Evolutionary conservation across 2,888 invertebrate genomes (phyloP), one percentile per base, ranked within the genome.

Genomic region (Agrochola lychnidis): DNA sequence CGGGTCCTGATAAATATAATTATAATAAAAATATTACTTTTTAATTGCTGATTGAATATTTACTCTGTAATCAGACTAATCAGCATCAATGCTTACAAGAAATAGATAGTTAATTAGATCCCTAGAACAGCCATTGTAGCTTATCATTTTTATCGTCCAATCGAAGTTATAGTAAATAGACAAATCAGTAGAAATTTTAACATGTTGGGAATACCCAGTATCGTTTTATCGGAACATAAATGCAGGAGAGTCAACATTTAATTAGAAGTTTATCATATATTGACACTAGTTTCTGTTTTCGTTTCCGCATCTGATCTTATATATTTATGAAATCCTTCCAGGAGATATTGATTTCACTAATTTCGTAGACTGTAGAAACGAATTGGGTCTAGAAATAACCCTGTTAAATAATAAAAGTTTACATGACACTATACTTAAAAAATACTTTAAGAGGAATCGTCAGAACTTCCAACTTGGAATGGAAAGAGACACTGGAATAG

Each of bases 71-170:
- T n/a, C n/a, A n/a, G n/a, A n/a, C n/a, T n/a, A n/a, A n/a, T 36
- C 12, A 70, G n/a, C 45, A 30, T 42, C 9, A 66, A 57, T 48
- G 22, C 10, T 10, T 40, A 16, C 3, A 40, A 56, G 7, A 40
- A 69, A 48, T 53, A 53, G 6, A 30, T 61, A 70, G 59, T 71
- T 67, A 56, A 57, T 70, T 68, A 68, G 59, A 42, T 25, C 25
- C 19, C 53, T 12, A 40, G 56, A 59, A 53, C 59, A 36, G n/a
- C 45, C 53, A 62, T 62, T 66, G 63, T 51, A 53, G 42, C 59
- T 80, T 79, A 88, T 81, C 74, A 70, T 62, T 85, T 40, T 85
- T 78, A 81, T 78, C 77, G 14, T 80, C 69, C 61, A 64, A 82
- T 79, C 67, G 72, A 71, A 19, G 51, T 40, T 75, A 73, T 48